These are phyloP conservation scores for Cyclargus thomasi DNA, from an alignment of 1,140 invertebrate genomes.

Conservation along the genomic window DNA sequence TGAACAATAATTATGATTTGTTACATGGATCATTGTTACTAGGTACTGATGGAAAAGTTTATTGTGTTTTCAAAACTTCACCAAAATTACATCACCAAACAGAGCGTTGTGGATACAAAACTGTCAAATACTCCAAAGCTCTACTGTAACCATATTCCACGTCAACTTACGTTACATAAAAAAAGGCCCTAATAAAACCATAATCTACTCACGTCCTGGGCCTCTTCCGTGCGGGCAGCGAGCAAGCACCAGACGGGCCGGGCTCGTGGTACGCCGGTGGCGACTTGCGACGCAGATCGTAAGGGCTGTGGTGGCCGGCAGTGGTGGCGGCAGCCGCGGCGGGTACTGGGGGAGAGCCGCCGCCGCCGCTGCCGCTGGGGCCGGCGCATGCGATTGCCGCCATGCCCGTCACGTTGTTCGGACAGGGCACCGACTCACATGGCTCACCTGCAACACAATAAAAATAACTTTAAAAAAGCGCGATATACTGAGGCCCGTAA, in stretches of 20 bases:
- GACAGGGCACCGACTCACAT: conserved; percentile 82
- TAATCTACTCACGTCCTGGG: conserved; percentile 80
- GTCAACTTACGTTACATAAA: no score
- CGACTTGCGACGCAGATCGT: conserved; percentile 89
- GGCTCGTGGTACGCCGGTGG: conserved; percentile 81
- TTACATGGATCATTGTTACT: no score
- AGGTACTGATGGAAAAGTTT: no score
- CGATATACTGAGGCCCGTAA: no score
- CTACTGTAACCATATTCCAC: no score
- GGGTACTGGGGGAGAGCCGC: conserved; percentile 56
- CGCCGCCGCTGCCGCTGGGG: conserved; percentile 64
- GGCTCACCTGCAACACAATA: conserved; percentile 78
- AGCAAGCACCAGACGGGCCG: conserved; percentile 77
- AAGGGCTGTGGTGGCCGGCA: conserved; percentile 86
- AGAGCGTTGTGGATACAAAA: no score
- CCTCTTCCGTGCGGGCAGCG: conserved; percentile 87
- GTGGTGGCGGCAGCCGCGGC: conserved; percentile 64
- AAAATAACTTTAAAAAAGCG: neutral
- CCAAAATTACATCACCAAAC: no score
- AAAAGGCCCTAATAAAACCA: no score
- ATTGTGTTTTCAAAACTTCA: no score
- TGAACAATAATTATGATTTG: no score
- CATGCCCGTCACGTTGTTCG: conserved; percentile 79
- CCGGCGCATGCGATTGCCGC: conserved; percentile 64
- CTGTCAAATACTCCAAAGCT: no score